Percentiles rank a stretch among this genome's conserved stretches.
phyloP scores from a whole-genome alignment of 2,113 vertebrate genomes.

The Mungos mungo region DNA sequence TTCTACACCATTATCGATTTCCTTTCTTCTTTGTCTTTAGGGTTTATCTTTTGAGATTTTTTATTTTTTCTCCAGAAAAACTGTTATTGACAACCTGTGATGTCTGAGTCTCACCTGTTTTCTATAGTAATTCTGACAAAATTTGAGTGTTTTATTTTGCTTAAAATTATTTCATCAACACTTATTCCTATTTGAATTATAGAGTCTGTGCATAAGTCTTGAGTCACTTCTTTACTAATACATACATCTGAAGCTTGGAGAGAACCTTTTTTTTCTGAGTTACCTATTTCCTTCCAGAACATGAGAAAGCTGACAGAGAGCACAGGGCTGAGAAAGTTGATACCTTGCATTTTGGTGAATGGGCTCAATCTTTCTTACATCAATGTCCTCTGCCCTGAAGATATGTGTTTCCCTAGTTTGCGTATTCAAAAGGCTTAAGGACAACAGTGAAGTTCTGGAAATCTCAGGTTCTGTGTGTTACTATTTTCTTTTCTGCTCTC shows the following conservation, averaged over 20 bases:
- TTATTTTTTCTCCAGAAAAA: neutral
- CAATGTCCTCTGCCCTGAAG: neutral
- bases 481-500: neutral
- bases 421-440: neutral
- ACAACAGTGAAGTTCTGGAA: neutral
- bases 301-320: neutral
- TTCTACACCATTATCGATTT: neutral
- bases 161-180: neutral
- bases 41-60: neutral
- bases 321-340: neutral
- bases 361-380: neutral
- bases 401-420: neutral
- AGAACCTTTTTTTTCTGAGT: neutral
- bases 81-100: neutral
- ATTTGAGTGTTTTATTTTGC: neutral
- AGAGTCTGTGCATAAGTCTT: neutral
- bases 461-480: neutral
- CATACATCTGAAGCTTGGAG: neutral
- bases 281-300: neutral
- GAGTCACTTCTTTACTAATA: neutral
- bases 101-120: neutral
- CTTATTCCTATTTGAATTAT: neutral
- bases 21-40: neutral
- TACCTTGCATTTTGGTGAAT: neutral
- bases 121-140: neutral